Base-by-base conservation (phyloP, 2,113 vertebrate genomes). In the Stomatorhinus ivindoensis region DNA sequence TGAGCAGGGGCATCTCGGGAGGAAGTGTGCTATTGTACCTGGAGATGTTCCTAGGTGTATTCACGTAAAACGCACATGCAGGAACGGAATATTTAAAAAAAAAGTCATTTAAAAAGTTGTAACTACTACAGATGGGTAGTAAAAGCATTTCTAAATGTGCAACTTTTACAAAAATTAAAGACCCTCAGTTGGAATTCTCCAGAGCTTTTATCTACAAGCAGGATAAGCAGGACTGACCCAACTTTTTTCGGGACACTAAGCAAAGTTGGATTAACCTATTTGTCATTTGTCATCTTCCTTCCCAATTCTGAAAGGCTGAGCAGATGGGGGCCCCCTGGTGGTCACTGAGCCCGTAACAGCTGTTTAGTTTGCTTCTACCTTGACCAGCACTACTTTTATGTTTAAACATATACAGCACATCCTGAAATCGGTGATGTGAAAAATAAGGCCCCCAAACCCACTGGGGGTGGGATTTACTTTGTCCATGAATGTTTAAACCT, bases 1-100 rank as follows among this genome's bases (percentile, higher is more conserved):
- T 96, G 95, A 98, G 94, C 91, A 98, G 96, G 93, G 96, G 95
- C 97, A 97, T 97, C 97, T 95, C 96, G 93, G 96, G 96, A 83
- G 96, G 96, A 91, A 97, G 94, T 90, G 94, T 96, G 95, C 96
- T 96, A 96, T 91, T 96, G 92, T 95, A 94, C 92, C 95, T 97
- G 96, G 95, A 83, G 93, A 95, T 95, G 91, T 93, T 95, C 95
- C 97, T 97, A 94, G 92, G 9, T 46, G 87, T 7, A n/a, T 46
- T 82, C n/a, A 87, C 61, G 90, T 15, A 90, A 88, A 50, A 89
- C 11, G 85, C 48, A 76, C 55, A 89, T 76, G 87, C 48, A 87
- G 69, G 24, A 89, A 24, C 8, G 51, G 24, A 2, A 89, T 35
- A 84, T 85, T 82, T 24, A 51, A 82, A 51, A 39, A 51, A 82